These are phyloP conservation scores for Eurystomus gularis DNA, from an alignment of 2,113 vertebrate genomes.

Conservation along the genomic window DNA sequence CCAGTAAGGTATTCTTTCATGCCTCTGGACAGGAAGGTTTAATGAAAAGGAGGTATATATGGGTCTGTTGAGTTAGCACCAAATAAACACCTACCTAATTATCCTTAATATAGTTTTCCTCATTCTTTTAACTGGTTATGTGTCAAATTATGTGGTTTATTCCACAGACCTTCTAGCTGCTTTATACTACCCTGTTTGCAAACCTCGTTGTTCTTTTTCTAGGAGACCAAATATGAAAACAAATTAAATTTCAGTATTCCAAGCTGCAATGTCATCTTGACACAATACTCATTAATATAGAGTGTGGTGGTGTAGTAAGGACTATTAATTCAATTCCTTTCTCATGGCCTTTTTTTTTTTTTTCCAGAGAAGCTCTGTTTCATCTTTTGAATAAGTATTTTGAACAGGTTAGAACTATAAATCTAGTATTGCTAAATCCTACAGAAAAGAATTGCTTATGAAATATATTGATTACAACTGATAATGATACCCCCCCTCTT, in stretches of 20 bases:
- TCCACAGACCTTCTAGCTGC: not conserved
- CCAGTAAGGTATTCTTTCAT: not conserved
- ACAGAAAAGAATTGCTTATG: constrained; percentile 40
- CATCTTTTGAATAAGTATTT: constrained; percentile 34
- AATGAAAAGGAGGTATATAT: not conserved
- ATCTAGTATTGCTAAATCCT: constrained; percentile 55
- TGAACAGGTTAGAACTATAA: constrained; percentile 37
- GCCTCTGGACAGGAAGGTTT: not conserved
- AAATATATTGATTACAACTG: constrained; percentile 56
- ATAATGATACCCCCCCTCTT: constrained; percentile 8
- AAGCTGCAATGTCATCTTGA: not conserved
- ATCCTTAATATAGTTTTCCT: not conserved
- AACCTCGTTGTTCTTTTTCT: not conserved
- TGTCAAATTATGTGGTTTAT: not conserved
- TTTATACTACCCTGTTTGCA: not conserved
- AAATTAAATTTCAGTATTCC: not conserved
- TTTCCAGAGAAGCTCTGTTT: not conserved
- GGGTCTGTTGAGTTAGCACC: not conserved
- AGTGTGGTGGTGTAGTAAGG: constrained; percentile 15
- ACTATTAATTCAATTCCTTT: constrained; percentile 34
- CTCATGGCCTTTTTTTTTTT: not conserved
- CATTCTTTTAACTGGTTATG: not conserved
- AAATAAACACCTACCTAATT: not conserved
- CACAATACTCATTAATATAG: not conserved
- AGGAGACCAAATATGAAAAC: not conserved